Evolutionary conservation across 2,113 vertebrate species (phyloP), one percentile per base, ranked within the genome.

Genomic region (Toxotes chatareus): DNA sequence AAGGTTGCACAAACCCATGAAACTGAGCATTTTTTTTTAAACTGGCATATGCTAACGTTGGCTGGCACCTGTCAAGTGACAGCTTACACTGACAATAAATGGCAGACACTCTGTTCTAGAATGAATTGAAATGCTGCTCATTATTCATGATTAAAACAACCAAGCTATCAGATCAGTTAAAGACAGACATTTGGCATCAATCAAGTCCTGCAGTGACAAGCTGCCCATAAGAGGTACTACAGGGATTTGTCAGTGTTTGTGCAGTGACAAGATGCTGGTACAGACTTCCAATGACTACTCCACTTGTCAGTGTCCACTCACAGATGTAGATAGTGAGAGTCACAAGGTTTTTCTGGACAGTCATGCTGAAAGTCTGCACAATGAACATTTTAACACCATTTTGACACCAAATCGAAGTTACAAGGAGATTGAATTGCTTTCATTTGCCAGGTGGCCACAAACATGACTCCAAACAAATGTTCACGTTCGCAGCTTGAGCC

Each of bases 21-120:
- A 42, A 73, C 0, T 61, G 49, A 47, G 12, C 40, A 21, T 44
- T 38, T 47, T 27, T 12, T 14, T 34, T 21, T 7, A 3, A 75
- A 36, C 31, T 61, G 76, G 23, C 77, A 74, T 57, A 73, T 34
- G 31, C 32, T 14, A 56, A 59, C 12, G 40, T 64, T 49, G 49
- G n/a, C 63, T 79, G 56, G 67, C 62, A 68, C 69, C 79, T 82
- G 66, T 75, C n/a, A 71, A 78, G 32, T 55, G 62, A 61, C 76
- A 59, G 40, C 61, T 64, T 34, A 73, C 56, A 53, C 62, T 32
- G 56, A 69, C 60, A 83, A 55, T 49, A 72, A 84, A 64, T 69
- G 44, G 23, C 49, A 67, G 31, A 55, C 31, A 12, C 64, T 71
- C 34, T 38, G 42, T 59, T 71, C 53, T 4, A 3, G n/a, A 63